Evolutionary conservation across 2,797 vertebrate species (phyloP).

Genomic region (Rhabdomys pumilio): DNA sequence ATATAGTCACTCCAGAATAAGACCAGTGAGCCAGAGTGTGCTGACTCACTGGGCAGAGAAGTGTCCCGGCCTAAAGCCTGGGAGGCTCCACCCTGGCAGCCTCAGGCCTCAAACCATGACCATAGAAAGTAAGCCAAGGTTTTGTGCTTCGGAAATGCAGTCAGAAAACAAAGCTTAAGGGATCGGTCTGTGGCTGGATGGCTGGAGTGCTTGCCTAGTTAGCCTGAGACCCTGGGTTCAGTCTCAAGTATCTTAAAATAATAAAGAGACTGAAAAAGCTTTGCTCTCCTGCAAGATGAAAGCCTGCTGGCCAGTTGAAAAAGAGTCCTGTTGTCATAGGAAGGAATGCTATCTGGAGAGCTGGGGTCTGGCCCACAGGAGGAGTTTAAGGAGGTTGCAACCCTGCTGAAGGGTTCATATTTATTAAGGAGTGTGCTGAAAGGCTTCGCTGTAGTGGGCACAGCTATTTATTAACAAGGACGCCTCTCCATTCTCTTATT

Average conservation of each 20-base stretch:
- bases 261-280: background rate
- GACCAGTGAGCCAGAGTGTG: accelerated
- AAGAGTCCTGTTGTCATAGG: background rate
- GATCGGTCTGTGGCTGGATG: too few species aligned
- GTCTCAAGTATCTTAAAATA: background rate
- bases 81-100: background rate
- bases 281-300: background rate
- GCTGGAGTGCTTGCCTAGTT: background rate
- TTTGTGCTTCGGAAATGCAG: background rate
- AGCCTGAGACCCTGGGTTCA: background rate
- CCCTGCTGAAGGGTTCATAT: background rate
- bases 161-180: background rate
- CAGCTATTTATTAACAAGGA: background rate
- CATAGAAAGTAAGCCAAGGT: background rate
- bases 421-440: background rate
- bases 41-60: constrained; percentile 34
- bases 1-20: background rate
- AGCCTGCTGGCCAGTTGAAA: background rate
- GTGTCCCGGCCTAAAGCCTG: background rate
- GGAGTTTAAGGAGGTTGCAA: background rate
- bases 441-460: background rate
- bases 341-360: background rate
- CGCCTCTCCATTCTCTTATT: background rate
- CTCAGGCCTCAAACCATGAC: background rate
- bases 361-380: background rate